Percentiles rank a stretch among this genome's conserved stretches.
Evolutionary conservation across 2,797 vertebrate genomes (phyloP).

Genomic region (Momotus momota): DNA sequence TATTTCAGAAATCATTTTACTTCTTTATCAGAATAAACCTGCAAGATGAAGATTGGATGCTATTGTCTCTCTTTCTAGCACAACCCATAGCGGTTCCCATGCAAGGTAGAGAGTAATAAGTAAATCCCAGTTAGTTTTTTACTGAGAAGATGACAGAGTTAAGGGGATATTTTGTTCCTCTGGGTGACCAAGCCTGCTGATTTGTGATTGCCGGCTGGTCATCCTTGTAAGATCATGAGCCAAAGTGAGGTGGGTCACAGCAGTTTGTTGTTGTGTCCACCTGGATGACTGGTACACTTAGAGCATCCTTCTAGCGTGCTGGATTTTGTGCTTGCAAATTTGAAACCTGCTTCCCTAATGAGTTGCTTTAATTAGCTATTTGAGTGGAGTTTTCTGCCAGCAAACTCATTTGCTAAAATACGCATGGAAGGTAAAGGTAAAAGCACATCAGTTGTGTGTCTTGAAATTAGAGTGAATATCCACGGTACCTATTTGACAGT

Average conservation of each 20-base stretch:
- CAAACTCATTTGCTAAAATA: constrained; percentile 20
- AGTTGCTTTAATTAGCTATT: constrained; percentile 35
- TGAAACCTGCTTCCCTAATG: constrained; percentile 1
- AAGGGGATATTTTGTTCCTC: neutral
- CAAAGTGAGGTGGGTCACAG: neutral
- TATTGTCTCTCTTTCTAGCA: no score
- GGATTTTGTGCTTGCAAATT: neutral
- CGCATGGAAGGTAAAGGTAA: neutral
- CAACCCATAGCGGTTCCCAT: no score
- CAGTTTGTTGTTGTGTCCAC: neutral
- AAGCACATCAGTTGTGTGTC: neutral
- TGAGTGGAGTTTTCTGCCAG: constrained; percentile 19
- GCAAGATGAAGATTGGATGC: no score
- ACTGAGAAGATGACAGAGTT: neutral
- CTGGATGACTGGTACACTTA: neutral
- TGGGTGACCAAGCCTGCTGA: neutral
- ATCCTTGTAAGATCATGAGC: neutral
- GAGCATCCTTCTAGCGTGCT: neutral
- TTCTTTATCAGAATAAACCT: no score
- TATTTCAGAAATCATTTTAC: no score
- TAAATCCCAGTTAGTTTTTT: no score
- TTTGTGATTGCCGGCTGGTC: neutral
- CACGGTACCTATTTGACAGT: neutral
- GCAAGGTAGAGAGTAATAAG: no score
- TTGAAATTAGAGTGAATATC: constrained; percentile 11